Base-by-base conservation (phyloP, 53 echinoderm and acorn worm genomes). In the Arbacia lixula region DNA sequence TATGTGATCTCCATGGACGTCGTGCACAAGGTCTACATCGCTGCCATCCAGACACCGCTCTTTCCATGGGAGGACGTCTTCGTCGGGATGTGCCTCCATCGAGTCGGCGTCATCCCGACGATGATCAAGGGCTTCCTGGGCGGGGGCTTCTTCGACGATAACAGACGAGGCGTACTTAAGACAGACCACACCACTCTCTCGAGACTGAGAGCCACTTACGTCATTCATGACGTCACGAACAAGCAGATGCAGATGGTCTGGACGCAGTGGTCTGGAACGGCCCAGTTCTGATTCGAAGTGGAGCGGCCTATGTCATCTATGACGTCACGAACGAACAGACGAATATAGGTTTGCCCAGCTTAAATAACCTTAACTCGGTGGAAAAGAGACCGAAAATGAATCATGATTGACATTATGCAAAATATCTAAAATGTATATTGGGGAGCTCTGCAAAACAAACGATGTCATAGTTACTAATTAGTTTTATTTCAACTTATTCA, bases 51-150 rank as follows among this genome's bases (percentile, higher is more conserved):
- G 28, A 91, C 91, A 22, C 69, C 85, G 31, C 83, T 94, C 29
- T 91, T 94, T 58, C 91, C 91, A 0, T 94, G 94, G 94, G 94
- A 93, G 36, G 94, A 94, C 53, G 94, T 91, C 5, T 94, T 31
- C 72, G 82, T 94, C 12, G 94, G 94, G 2, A 88, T 94, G 8
- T 71, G 88, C 25, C 60, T 94, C 32, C 60, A 83, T 17, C 37
- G 71, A 16, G 65, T 91, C 25, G 85, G 78, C 5, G 83, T 94
- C 16, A 80, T 53, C 37, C 87, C 93, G 20, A 87, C 39, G 12
- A 31, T 68, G 29, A 89, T 93, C 63, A 77, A 78, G 5, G 83
- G 90, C 38, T 93, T 93, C 72, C 86, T 85, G 67, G 68, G 50
- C 24, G 74, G 66, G 14, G 85, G 85, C 19, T 84, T 54, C 56